Evolutionary conservation across 2,888 invertebrate species (phyloP), one percentile per base, ranked within the genome.

Genomic region (Acanthosepion esculentum): DNA sequence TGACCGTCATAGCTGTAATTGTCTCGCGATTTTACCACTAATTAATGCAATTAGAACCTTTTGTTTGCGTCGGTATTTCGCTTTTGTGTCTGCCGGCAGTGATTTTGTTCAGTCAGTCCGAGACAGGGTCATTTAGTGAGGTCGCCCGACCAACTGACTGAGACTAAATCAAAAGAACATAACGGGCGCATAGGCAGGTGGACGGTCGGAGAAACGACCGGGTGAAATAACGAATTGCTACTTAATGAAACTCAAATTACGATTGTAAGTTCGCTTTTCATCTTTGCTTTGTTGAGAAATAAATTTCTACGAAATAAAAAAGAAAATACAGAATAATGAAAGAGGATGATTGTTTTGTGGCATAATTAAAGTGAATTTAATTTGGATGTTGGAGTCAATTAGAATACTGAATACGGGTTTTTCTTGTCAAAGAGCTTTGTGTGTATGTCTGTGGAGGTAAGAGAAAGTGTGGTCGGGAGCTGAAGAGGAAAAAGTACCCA

Each of bases 41-140:
- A 78, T 78, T 78, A 78, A 78, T n/a, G 78, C 78, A 78, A 78
- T 78, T 78, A 78, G 78, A 78, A n/a, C n/a, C 78, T 78, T 78
- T 78, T 78, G n/a, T 78, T 78, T 78, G n/a, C n/a, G 78, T 78
- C 78, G 20, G n/a, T 78, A n/a, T n/a, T n/a, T 23, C n/a, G n/a
- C 78, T n/a, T 78, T 78, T 78, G 78, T 78, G 78, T 78, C 78
- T 78, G 78, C 33, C 78, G 78, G n/a, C 78, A n/a, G 78, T 78
- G 78, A 78, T 78, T 78, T 78, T 78, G 78, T 78, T 18, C n/a
- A n/a, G 78, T 78, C 78, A 78, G 18, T 78, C 8, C 78, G n/a
- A n/a, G 78, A 78, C 78, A 78, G n/a, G 78, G 78, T 78, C 78
- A 78, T 15, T 33, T 12, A n/a, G n/a, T 78, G 78, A n/a, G n/a